Base-by-base conservation (phyloP, 1,140 invertebrate genomes). In the Drosophila chauvacae region DNA sequence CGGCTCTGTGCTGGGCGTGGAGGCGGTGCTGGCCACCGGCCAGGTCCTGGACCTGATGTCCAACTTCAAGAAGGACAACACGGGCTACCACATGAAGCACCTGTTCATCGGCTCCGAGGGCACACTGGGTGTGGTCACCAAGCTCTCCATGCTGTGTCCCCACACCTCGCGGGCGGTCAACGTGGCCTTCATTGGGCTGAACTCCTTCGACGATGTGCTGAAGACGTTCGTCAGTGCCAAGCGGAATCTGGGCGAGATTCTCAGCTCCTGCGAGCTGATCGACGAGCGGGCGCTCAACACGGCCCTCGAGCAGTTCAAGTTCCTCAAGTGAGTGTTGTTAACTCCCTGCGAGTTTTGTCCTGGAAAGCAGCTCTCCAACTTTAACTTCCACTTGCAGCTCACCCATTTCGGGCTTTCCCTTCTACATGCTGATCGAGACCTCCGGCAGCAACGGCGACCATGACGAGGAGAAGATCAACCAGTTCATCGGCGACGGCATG, bases 61-160 rank as follows among this genome's bases (percentile, higher is more conserved):
- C 70, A 94, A 95, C 4, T 93, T 99, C 69, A 97, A 98, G 90
- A 99, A 99, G 93, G 98, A 99, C 91, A 99, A 99, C 90, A 99
- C 98, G 0, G 98, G 98, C 1, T 99, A 98, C 92, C 97, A 99
- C 91, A 93, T 99, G 64, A 99, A 99, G 91, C 98, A 99, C 92
- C 92, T 99, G 51, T 99, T 99, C 91, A 98, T 99, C 82, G 99
- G 99, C 13, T 97, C 97, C 0, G 99, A 99, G 94, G 99, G 99
- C 51, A 98, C 98, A 1, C 93, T 99, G 42, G 98, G 99, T 10
- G 92, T 99, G 16, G 95, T 99, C 4, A 99, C 98, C 1, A 97
- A 98, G 94, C 96, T 98, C 23, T 95, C 97, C 0, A 96, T 99
- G 69, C 95, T 98, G 60, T 99, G 98, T 93, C 97, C 98, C 9